These are phyloP conservation scores for Phylloscopus whistleri DNA, from an alignment of 2,113 vertebrate genomes.

Conservation along the genomic window DNA sequence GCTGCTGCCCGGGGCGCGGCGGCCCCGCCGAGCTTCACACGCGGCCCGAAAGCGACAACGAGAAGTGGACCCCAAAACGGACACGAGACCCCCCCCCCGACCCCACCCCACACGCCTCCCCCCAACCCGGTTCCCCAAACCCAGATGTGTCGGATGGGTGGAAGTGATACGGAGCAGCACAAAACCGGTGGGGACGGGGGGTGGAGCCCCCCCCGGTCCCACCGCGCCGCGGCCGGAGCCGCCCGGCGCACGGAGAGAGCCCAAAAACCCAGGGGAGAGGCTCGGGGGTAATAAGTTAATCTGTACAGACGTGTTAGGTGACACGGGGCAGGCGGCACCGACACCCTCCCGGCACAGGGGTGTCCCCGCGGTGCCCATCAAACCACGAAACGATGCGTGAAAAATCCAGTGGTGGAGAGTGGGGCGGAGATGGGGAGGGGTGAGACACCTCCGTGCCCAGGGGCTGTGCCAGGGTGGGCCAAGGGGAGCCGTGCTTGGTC, in stretches of 20 bases:
- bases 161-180: constrained; percentile 22
- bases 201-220: fast-evolving
- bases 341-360: not conserved
- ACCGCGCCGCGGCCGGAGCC: not conserved
- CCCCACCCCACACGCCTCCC: not conserved
- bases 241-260: not conserved
- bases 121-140: not conserved
- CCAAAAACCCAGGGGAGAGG: not conserved
- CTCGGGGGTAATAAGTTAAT: constrained; percentile 30
- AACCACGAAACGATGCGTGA: not conserved
- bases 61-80: not conserved
- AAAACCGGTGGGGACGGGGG: not conserved
- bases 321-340: not conserved
- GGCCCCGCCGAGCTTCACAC: not conserved
- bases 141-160: not conserved
- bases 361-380: not conserved
- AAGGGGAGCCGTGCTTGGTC: not conserved
- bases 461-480: not conserved
- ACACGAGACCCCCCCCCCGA: not conserved
- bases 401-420: not conserved
- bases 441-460: not conserved
- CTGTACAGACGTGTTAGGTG: constrained; percentile 40
- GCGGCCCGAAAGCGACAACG: not conserved
- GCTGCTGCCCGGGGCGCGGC: fast-evolving
- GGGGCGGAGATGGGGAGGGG: not conserved